Percentiles rank a stretch among this genome's conserved stretches.
These are phyloP conservation scores for Philereme transversata DNA, from an alignment of 2,888 invertebrate genomes.

Conservation along the genomic window DNA sequence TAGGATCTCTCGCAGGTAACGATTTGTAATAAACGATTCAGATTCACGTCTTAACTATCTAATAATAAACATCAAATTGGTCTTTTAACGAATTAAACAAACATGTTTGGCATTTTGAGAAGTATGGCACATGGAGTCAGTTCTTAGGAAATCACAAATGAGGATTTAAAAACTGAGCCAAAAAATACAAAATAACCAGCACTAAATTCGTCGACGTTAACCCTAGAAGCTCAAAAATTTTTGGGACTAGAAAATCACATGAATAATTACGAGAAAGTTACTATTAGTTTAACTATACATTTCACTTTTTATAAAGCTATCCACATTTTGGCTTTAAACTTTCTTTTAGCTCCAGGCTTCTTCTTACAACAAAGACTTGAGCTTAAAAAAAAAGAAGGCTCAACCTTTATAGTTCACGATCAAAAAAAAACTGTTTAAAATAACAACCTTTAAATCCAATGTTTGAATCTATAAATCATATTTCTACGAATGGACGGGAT, in stretches of 20 bases:
- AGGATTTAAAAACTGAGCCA: slow-evolving; percentile 9
- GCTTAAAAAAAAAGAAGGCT: slow-evolving; percentile 37
- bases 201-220: slow-evolving; percentile 66
- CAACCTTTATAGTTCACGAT: slow-evolving; percentile 35
- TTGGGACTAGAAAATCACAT: slow-evolving; percentile 42
- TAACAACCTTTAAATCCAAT: slow-evolving; percentile 36
- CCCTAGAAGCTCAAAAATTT: slow-evolving; percentile 74
- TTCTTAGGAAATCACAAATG: background rate
- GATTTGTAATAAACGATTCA: slow-evolving; percentile 29
- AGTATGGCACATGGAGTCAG: slow-evolving; percentile 17
- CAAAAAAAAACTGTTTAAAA: slow-evolving; percentile 13
- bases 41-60: slow-evolving; percentile 27
- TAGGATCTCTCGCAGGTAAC: slow-evolving; percentile 50
- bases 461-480: slow-evolving; percentile 59
- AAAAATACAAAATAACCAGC: slow-evolving; percentile 25
- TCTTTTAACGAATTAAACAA: slow-evolving; percentile 33
- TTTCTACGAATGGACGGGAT: slow-evolving; percentile 75
- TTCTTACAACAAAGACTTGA: slow-evolving; percentile 58
- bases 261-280: slow-evolving; percentile 41
- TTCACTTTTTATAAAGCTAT: slow-evolving; percentile 45
- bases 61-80: slow-evolving; percentile 37
- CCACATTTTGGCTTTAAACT: slow-evolving; percentile 52
- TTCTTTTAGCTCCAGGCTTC: slow-evolving; percentile 40
- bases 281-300: slow-evolving; percentile 41
- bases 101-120: slow-evolving; percentile 23